phyloP scores from a whole-genome alignment of 1,140 invertebrate species.

The Diabrotica undecimpunctata region DNA sequence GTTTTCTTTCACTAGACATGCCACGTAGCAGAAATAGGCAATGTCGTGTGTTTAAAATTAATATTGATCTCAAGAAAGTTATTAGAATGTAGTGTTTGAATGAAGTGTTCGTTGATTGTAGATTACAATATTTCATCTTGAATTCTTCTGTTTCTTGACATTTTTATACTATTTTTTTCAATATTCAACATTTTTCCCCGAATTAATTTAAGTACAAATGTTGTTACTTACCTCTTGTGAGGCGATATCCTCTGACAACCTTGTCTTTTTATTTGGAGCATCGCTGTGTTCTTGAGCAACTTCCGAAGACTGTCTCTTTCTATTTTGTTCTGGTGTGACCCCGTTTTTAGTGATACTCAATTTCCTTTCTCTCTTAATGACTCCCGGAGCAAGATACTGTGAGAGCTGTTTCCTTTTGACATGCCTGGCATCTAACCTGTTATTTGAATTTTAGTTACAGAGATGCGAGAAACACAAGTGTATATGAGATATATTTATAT shows the following conservation, averaged over 20 bases:
- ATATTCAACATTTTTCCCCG: too few relatives aligned
- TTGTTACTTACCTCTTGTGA: constrained; percentile 26
- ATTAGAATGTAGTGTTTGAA: too few relatives aligned
- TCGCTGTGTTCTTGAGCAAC: constrained; percentile 24
- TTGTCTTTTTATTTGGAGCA: constrained; percentile 34
- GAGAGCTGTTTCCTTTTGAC: constrained; percentile 67
- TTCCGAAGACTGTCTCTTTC: constrained; percentile 43
- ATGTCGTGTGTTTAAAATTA: too few relatives aligned
- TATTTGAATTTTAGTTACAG: neutral
- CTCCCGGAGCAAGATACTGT: constrained; percentile 67
- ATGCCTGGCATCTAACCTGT: constrained; percentile 71
- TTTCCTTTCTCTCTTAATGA: constrained; percentile 68
- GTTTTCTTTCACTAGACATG: too few relatives aligned
- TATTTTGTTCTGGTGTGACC: constrained; percentile 7
- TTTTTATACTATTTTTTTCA: too few relatives aligned
- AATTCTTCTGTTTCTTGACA: too few relatives aligned
- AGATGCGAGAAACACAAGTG: neutral
- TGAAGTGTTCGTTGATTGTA: too few relatives aligned
- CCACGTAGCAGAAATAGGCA: too few relatives aligned
- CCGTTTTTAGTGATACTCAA: constrained; percentile 43
- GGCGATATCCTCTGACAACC: constrained; percentile 39
- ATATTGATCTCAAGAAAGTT: too few relatives aligned
- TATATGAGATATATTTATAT: neutral
- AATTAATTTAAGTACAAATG: too few relatives aligned
- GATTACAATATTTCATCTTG: too few relatives aligned